phyloP scores from a whole-genome alignment of 1,140 invertebrate species.

The Anastrepha obliqua region DNA sequence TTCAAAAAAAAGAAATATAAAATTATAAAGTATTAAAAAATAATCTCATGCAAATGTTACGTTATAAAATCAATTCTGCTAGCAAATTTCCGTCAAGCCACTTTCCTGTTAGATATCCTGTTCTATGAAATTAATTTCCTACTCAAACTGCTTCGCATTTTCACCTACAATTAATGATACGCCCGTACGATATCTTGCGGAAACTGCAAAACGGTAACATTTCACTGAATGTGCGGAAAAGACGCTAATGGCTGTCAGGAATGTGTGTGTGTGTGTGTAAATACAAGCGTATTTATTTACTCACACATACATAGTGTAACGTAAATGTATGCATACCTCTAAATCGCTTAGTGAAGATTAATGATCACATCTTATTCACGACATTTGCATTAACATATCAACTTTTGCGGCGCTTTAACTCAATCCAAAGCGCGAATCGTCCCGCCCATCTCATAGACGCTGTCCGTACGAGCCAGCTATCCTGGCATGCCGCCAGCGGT shows the following conservation, averaged over 20 bases:
- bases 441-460: background rate
- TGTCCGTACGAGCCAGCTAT: background rate
- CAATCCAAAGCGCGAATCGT: background rate
- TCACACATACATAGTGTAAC: too few species aligned
- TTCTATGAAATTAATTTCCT: too few species aligned
- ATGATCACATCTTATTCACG: conserved; percentile 42
- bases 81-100: too few species aligned
- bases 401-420: background rate
- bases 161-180: background rate
- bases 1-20: too few species aligned
- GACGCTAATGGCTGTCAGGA: background rate
- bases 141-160: background rate
- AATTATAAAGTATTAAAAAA: too few species aligned
- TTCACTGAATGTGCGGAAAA: background rate
- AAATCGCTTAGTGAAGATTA: conserved; percentile 49
- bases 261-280: background rate
- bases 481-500: background rate
- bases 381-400: conserved; percentile 46
- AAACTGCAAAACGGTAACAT: background rate
- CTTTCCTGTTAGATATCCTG: too few species aligned
- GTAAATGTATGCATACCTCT: background rate
- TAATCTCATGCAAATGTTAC: too few species aligned
- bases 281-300: background rate
- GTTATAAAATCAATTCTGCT: too few species aligned
- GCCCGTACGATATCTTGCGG: background rate